Evolutionary conservation across 2,113 vertebrate species (phyloP).

Genomic region (Lasiurus borealis): DNA sequence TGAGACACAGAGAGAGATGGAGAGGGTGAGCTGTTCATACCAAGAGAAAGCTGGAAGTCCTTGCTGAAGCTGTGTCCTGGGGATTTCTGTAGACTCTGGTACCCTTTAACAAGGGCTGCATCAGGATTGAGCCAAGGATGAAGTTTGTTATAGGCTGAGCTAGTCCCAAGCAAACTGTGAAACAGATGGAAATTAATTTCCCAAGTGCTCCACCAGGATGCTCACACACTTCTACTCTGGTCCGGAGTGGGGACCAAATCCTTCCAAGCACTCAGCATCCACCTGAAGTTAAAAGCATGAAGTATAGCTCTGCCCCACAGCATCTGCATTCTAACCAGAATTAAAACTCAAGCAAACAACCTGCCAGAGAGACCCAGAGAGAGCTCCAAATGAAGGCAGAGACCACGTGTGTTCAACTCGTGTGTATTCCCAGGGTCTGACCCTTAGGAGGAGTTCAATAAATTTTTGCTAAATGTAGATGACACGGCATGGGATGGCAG

Average conservation of each 20-base stretch:
- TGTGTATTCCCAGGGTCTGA: neutral
- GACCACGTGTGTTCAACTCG: neutral
- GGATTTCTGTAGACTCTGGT: neutral
- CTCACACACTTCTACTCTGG: neutral
- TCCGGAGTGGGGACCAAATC: neutral
- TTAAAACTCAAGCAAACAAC: constrained; percentile 39
- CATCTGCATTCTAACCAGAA: neutral
- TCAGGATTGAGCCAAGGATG: constrained; percentile 12
- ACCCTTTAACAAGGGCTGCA: neutral
- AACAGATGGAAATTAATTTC: constrained; percentile 48
- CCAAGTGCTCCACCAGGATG: neutral
- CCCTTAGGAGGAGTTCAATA: constrained; percentile 30
- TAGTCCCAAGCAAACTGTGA: constrained; percentile 44
- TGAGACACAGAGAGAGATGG: neutral
- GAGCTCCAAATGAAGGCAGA: neutral
- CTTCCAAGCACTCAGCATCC: neutral
- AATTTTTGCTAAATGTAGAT: constrained; percentile 42
- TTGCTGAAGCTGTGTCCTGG: neutral
- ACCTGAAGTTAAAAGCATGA: neutral
- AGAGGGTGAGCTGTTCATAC: neutral
- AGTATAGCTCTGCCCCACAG: neutral
- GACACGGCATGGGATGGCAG: neutral
- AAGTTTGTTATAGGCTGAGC: neutral
- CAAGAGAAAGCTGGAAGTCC: neutral
- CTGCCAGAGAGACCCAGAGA: constrained; percentile 15